phyloP scores from a whole-genome alignment of 2,888 invertebrate genomes.

The Acronicta alni region DNA sequence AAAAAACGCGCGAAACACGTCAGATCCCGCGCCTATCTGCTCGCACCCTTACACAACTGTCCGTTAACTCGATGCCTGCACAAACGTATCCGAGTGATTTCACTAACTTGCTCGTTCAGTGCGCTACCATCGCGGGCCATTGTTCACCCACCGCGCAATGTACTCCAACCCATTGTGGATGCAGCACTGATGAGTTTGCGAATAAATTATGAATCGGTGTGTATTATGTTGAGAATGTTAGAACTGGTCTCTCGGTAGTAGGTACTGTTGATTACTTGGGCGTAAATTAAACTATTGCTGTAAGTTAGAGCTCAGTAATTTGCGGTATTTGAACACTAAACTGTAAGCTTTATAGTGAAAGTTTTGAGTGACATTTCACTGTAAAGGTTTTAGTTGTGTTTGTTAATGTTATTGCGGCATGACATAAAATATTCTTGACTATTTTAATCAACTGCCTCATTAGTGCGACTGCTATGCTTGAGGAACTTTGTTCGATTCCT shows the following conservation, averaged over 20 bases:
- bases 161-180: constrained; percentile 68
- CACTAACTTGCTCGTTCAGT: constrained; percentile 60
- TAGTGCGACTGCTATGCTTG: no score
- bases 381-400: constrained; percentile 5
- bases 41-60: constrained; percentile 6
- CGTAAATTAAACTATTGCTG: constrained; percentile 37
- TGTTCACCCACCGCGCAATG: constrained; percentile 63
- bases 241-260: constrained; percentile 25
- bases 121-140: constrained; percentile 55
- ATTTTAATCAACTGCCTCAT: no score
- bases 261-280: constrained; percentile 34
- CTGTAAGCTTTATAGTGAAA: constrained; percentile 21
- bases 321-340: constrained; percentile 22
- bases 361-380: constrained; percentile 13
- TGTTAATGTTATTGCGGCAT: neutral
- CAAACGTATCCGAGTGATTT: constrained; percentile 71
- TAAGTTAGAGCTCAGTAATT: constrained; percentile 28
- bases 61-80: constrained; percentile 56
- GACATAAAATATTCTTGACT: neutral
- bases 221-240: constrained; percentile 43
- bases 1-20: constrained; percentile 2
- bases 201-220: constrained; percentile 72
- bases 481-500: no score
- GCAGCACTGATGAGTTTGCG: constrained; percentile 71
- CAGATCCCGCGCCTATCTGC: neutral